Base-by-base conservation (phyloP, 2,888 invertebrate species). In the Chrysotoxum bicinctum region DNA sequence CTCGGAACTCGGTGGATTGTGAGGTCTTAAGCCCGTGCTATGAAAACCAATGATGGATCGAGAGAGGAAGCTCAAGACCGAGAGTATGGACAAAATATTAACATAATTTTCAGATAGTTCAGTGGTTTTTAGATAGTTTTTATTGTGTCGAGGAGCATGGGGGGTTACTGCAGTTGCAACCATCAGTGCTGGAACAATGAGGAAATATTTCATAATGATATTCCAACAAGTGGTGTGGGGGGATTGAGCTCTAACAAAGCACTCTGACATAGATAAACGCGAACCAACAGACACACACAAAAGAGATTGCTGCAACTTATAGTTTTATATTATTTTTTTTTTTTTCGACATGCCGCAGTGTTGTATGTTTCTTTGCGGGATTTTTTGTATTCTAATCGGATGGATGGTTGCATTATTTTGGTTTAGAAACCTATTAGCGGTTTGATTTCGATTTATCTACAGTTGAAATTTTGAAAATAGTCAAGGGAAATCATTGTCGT, bases 151-250 rank as follows among this genome's bases (percentile, higher is more conserved):
- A 8, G 50, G 12, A 9, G 19, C n/a, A 3, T 1, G 19, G 19
- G 69, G 12, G 40, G 10, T 16, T 19, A 3, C 7, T 23, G n/a
- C 68, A 56, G 16, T 45, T 68, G 50, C 52, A 52, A 12, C 40
- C 16, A 54, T 12, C 32, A 64, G 32, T 68, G 37, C 7, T 35
- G 50, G 66, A 70, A 76, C 76, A 80, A 80, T 76, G 80, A 77
- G 85, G 76, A 81, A 81, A 85, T 43, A 85, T 81, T 85, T 85
- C 81, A 69, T 81, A 85, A 85, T 76, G 76, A 62, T 79, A 84
- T 73, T 78, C 72, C 66, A 74, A 62, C 66, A 72, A 40, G 37
- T 37, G 60, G 23, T 9, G 4, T 0, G 12, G 48, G n/a, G 30
- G 48, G 45, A 32, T 52, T 50, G 60, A 45, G 48, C 54, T 56